Percentiles rank a stretch among this genome's conserved stretches.
Conservation (phyloP, 2,113 vertebrate species). For the Phainopepla nitens region DNA sequence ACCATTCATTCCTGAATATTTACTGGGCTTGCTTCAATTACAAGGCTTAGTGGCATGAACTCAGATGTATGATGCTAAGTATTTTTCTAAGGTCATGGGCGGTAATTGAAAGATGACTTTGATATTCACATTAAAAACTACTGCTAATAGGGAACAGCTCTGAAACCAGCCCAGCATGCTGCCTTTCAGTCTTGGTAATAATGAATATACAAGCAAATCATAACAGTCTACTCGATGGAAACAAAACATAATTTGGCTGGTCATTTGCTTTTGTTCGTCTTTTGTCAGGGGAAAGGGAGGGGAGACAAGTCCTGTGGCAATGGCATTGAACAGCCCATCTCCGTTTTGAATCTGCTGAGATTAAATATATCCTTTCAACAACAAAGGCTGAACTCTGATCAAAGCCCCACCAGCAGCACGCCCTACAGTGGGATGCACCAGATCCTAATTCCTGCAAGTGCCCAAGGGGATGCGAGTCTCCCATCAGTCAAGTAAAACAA, state of each 20-base stretch:
- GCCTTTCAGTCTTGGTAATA: slow-evolving; percentile 6
- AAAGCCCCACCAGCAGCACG: slow-evolving; percentile 26
- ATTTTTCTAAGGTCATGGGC: not conserved
- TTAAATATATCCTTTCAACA: slow-evolving; percentile 63
- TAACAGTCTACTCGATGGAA: not conserved
- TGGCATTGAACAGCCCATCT: slow-evolving; percentile 18
- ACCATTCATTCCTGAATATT: not conserved
- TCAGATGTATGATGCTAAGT: not conserved
- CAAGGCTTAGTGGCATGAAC: not conserved
- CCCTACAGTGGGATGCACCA: slow-evolving; percentile 17
- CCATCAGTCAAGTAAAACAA: slow-evolving; percentile 26
- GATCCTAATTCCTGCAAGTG: not conserved
- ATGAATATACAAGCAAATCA: not conserved
- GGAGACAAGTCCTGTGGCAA: slow-evolving; percentile 35
- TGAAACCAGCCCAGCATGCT: slow-evolving; percentile 17
- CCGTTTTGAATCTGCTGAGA: slow-evolving; percentile 20
- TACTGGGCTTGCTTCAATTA: not conserved
- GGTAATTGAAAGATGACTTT: not conserved
- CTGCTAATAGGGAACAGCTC: slow-evolving; percentile 1
- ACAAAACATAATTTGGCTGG: slow-evolving; percentile 28
- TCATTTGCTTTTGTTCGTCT: slow-evolving; percentile 23
- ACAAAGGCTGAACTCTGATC: slow-evolving; percentile 51
- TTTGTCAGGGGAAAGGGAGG: not conserved
- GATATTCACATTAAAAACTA: slow-evolving; percentile 19
- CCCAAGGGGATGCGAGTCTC: not conserved